Evolutionary conservation across 2,113 vertebrate species (phyloP).

Genomic region (Alosa alosa): DNA sequence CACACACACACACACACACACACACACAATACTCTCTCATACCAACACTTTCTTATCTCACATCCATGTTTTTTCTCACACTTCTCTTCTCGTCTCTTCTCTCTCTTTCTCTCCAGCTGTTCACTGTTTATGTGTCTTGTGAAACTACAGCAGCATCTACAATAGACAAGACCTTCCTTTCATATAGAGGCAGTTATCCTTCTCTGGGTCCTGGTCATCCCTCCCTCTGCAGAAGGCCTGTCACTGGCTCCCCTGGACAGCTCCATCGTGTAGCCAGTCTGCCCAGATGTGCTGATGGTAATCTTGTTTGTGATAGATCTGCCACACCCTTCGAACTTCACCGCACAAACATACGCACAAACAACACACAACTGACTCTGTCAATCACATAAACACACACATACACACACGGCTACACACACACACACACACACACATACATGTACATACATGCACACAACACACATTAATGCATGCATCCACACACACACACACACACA

Average conservation of each 20-base stretch:
- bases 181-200: conserved; percentile 23
- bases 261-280: conserved; percentile 23
- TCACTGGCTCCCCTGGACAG: conserved; percentile 54
- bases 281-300: not conserved
- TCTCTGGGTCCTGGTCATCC: not conserved
- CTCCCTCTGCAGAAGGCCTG: conserved; percentile 43
- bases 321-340: not conserved
- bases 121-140: conserved; percentile 7
- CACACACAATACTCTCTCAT: not conserved
- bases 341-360: not conserved
- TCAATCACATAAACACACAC: not conserved
- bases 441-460: not conserved
- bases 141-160: not conserved
- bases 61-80: not conserved
- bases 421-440: not conserved
- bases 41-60: not conserved
- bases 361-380: not conserved
- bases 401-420: conserved; percentile 10
- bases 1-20: not conserved
- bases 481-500: not conserved
- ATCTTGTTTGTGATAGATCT: not conserved
- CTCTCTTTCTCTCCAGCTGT: conserved; percentile 24
- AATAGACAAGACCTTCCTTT: conserved; percentile 3
- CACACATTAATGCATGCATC: conserved; percentile 24
- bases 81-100: not conserved